Evolutionary conservation across 2,113 vertebrate species (phyloP), one percentile per base, ranked within the genome.

Genomic region (Geothlypis trichas): DNA sequence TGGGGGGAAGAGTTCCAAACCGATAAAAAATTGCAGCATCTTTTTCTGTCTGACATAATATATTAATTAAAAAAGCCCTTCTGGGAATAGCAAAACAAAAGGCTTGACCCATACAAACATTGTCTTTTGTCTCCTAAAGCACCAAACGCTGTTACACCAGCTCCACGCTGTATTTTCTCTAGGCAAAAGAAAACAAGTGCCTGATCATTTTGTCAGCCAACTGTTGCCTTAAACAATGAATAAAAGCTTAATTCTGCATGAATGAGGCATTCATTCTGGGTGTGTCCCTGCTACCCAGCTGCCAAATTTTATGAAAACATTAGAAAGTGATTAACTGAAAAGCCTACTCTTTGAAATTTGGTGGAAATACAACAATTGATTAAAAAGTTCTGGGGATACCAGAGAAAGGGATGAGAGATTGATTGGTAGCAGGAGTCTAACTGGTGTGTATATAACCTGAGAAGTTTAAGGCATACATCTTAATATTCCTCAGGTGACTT

Each of bases 21-120:
- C 1, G 66, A 76, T 90, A 58, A 93, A 94, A 88, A 52, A 46
- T 26, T 41, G 71, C 71, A 87, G 47, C 37, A 83, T 73, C 37
- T 83, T 89, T 84, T 82, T 81, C 73, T 84, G 20, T 63, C 42
- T 78, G 72, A 65, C 21, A 37, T 23, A 20, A 71, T 77, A 67
- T 61, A 63, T 90, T 76, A 93, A 83, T 90, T 94, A 71, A 85
- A 95, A 9, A 87, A 82, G 42, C 28, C 42, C 51, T 96, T 93
- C 35, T 76, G 54, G 63, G 28, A 85, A 90, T 1, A 72, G 63
- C 18, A 92, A 63, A 95, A 85, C 71, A 75, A 93, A 89, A 90
- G 22, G 9, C 51, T 73, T 72, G 35, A 33, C 55, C 77, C 72
- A 26, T 46, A 74, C 11, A 92, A 51, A 33, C 80, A 39, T 15